These are phyloP conservation scores for Cryptosula pallasiana DNA, from an alignment of 2,888 invertebrate species.

Conservation along the genomic window DNA sequence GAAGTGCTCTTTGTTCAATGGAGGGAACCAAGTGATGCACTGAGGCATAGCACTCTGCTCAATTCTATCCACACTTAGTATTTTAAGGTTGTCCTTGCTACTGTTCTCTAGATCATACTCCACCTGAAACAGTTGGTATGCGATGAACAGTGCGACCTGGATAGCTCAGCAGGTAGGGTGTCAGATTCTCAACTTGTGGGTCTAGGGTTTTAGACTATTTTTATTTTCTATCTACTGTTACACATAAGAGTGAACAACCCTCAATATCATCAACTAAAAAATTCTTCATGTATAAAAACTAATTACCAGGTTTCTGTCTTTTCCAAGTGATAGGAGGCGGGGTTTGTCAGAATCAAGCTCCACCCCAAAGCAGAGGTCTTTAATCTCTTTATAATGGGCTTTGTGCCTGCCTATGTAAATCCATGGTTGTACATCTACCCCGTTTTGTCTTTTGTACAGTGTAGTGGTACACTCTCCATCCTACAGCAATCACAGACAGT, in stretches of 20 bases:
- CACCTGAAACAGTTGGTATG: constrained; percentile 45
- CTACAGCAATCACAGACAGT: too few relatives aligned
- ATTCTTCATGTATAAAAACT: too few relatives aligned
- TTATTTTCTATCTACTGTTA: too few relatives aligned
- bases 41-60: constrained; percentile 64
- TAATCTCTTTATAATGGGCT: constrained; percentile 52
- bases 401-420: constrained; percentile 49
- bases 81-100: constrained; percentile 44
- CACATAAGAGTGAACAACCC: too few relatives aligned
- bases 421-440: constrained; percentile 36
- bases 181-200: too few relatives aligned
- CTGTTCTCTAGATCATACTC: constrained; percentile 51
- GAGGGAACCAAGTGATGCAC: constrained; percentile 57
- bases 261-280: too few relatives aligned
- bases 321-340: constrained; percentile 47
- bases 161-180: too few relatives aligned
- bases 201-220: too few relatives aligned
- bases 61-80: constrained; percentile 58
- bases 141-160: too few relatives aligned
- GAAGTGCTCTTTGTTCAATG: constrained; percentile 53
- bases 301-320: constrained; percentile 50
- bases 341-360: constrained; percentile 46
- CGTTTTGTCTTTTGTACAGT: constrained; percentile 35
- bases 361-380: constrained; percentile 48
- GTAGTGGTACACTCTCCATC: constrained; percentile 49